Conservation (phyloP, 1,140 invertebrate species). For the Himalopsyche phryganea region DNA sequence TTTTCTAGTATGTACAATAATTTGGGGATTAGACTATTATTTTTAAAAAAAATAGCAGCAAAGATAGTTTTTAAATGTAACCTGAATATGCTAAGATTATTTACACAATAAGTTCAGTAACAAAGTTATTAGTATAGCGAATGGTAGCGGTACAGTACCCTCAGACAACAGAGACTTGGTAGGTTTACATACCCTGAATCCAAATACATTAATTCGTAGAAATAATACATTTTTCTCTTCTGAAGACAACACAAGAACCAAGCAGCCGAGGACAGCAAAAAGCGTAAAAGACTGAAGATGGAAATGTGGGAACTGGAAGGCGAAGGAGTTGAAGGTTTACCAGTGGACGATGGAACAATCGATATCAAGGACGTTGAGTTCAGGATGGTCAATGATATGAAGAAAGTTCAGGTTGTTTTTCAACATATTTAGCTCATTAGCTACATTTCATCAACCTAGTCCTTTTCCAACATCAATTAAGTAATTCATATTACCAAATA, state of each 20-base stretch:
- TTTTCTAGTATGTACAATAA: too few species aligned
- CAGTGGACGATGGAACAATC: conserved; percentile 58
- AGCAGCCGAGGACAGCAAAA: conserved; percentile 60
- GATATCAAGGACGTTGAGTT: conserved; percentile 94
- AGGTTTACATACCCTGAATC: too few species aligned
- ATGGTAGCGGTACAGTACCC: too few species aligned
- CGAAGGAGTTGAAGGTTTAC: conserved; percentile 51
- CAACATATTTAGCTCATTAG: neutral
- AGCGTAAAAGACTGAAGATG: conserved; percentile 72
- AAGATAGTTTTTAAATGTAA: too few species aligned
- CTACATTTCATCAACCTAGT: neutral
- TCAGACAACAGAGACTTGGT: too few species aligned
- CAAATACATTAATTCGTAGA: neutral
- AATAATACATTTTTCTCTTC: conserved; percentile 7
- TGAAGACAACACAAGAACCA: conserved; percentile 52
- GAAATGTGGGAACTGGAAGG: conserved; percentile 50
- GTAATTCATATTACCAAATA: too few species aligned
- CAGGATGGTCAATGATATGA: conserved; percentile 68
- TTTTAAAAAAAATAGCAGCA: too few species aligned
- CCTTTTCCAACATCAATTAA: too few species aligned
- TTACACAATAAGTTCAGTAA: too few species aligned
- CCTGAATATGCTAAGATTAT: too few species aligned
- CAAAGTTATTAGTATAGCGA: too few species aligned
- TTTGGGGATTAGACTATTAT: too few species aligned
- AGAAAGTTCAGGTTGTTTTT: conserved; percentile 56